Evolutionary conservation across 2,797 vertebrate species (phyloP).

Genomic region (Silurus aristotelis): DNA sequence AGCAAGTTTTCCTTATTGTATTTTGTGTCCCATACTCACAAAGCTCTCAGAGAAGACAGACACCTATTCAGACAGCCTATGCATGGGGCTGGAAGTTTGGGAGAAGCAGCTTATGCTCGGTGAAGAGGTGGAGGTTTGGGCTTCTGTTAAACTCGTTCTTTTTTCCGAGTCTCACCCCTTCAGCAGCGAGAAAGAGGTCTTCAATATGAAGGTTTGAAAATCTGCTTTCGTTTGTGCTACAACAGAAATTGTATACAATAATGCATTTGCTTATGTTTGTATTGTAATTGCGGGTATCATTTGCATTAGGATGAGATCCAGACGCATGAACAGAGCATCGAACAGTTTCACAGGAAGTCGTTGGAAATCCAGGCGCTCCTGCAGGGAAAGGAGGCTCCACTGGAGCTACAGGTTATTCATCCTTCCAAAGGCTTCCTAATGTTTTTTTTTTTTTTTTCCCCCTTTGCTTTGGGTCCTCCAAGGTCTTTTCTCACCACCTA

Average conservation of each 20-base stretch:
- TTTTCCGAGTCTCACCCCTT: conserved; percentile 77
- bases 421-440: not conserved
- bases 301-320: conserved; percentile 80
- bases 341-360: conserved; percentile 82
- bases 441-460: not conserved
- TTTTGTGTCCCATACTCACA: not conserved
- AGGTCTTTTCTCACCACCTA: not conserved
- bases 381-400: conserved; percentile 82
- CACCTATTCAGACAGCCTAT: conserved; percentile 82
- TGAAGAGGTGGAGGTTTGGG: conserved; percentile 79
- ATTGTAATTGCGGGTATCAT: not conserved
- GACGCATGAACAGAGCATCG: conserved; percentile 78
- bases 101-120: conserved; percentile 86
- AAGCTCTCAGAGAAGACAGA: conserved; percentile 93
- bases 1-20: not conserved
- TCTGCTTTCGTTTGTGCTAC: not conserved
- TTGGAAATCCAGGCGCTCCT: conserved; percentile 87
- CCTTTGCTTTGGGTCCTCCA: not conserved
- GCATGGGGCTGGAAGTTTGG: conserved; percentile 86
- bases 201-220: conserved; percentile 75
- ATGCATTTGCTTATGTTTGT: not conserved
- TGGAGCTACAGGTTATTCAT: conserved; percentile 87
- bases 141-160: conserved; percentile 69
- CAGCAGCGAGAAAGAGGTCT: conserved; percentile 74
- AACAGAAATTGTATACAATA: not conserved